phyloP scores from a whole-genome alignment of 2,888 invertebrate genomes.

The Ametastegia equiseti region DNA sequence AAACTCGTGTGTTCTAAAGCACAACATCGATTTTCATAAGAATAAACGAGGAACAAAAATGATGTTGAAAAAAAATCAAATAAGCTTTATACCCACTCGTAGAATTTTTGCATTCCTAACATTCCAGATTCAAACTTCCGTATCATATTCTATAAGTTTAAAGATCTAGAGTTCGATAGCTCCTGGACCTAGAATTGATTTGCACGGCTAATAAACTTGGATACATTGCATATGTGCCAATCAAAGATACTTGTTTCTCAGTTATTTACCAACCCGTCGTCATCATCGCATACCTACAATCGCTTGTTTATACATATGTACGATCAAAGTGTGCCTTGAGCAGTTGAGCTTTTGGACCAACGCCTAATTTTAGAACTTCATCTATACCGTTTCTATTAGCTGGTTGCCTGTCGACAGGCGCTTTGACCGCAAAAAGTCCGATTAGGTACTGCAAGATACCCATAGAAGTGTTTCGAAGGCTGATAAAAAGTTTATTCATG shows the following conservation, averaged over 20 bases:
- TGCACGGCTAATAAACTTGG: constrained; percentile 5
- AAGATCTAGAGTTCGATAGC: background rate
- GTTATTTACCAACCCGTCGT: background rate
- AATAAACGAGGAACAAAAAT: background rate
- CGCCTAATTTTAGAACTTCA: constrained; percentile 39
- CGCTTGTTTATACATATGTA: constrained; percentile 26
- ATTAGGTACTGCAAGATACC: background rate
- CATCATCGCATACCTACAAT: background rate
- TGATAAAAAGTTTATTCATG: background rate
- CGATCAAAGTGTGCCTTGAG: constrained; percentile 13
- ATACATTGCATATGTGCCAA: background rate
- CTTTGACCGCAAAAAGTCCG: background rate
- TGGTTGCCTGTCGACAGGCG: constrained; percentile 16
- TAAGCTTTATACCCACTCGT: background rate
- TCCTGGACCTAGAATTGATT: constrained; percentile 2
- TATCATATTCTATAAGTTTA: background rate
- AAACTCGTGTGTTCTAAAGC: too few relatives aligned
- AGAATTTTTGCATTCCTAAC: background rate
- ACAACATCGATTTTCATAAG: background rate
- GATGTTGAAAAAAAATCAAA: background rate
- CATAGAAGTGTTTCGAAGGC: background rate
- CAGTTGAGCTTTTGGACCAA: constrained; percentile 4
- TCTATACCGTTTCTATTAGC: constrained; percentile 3
- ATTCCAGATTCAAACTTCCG: background rate
- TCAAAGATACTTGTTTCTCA: constrained; percentile 27